Evolutionary conservation across 2,888 invertebrate species (phyloP).

Genomic region (Axea sp.): DNA sequence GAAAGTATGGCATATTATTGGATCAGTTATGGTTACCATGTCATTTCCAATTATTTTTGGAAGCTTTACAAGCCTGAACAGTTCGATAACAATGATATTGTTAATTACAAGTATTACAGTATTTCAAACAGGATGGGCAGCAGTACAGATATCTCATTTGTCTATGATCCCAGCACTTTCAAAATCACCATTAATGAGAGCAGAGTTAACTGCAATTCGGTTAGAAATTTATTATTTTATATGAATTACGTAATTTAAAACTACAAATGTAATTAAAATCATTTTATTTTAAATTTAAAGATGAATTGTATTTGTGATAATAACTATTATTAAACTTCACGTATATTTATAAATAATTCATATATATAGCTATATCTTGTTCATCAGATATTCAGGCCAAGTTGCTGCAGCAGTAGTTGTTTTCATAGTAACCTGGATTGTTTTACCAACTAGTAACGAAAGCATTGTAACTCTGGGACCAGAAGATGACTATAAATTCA

Average conservation of each 20-base stretch:
- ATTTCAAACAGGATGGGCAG: constrained; percentile 97
- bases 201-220: constrained; percentile 91
- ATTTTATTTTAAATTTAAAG: too few relatives aligned
- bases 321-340: too few relatives aligned
- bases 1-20: constrained; percentile 91
- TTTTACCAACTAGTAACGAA: constrained; percentile 81
- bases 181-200: constrained; percentile 84
- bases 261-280: too few relatives aligned
- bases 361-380: too few relatives aligned
- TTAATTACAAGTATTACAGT: constrained; percentile 82
- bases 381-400: constrained; percentile 92
- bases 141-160: constrained; percentile 95
- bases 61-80: constrained; percentile 66
- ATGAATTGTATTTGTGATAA: too few relatives aligned
- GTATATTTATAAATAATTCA: too few relatives aligned
- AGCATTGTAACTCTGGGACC: constrained; percentile 81
- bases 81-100: constrained; percentile 57
- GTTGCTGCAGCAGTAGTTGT: constrained; percentile 92
- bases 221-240: constrained; percentile 72
- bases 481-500: constrained; percentile 85
- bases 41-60: constrained; percentile 77
- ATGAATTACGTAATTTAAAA: too few relatives aligned
- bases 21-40: constrained; percentile 78
- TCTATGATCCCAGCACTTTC: constrained; percentile 92
- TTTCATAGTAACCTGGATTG: constrained; percentile 90